Evolutionary conservation across 2,113 vertebrate genomes (phyloP).

Genomic region (Chionomys nivalis): DNA sequence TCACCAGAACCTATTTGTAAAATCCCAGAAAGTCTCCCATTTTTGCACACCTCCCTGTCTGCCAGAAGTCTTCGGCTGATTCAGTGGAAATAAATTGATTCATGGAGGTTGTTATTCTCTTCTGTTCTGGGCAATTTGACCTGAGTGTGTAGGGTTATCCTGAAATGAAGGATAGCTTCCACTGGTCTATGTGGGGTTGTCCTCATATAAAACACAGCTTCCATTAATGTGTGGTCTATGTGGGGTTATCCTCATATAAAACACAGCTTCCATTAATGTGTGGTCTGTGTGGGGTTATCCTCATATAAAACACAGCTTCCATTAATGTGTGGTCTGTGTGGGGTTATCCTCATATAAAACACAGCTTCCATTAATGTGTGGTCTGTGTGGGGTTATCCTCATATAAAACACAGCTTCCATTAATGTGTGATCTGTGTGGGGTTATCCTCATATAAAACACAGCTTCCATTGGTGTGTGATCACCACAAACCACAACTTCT

Average conservation of each 20-base stretch:
- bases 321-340: background rate
- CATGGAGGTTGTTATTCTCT: background rate
- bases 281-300: background rate
- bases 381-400: background rate
- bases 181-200: background rate
- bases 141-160: background rate
- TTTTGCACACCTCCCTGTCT: background rate
- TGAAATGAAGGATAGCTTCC: no score
- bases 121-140: background rate
- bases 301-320: background rate
- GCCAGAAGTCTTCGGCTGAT: background rate
- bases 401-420: background rate
- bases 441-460: conserved; percentile 1
- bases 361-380: no score
- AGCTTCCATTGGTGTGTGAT: conserved; percentile 2
- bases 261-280: background rate
- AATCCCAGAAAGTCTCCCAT: conserved; percentile 10
- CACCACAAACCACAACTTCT: conserved; percentile 13
- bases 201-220: background rate
- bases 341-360: background rate
- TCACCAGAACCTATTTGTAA: conserved; percentile 3
- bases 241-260: background rate
- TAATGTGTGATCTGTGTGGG: background rate
- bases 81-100: conserved; percentile 28
- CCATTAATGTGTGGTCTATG: no score